phyloP scores from a whole-genome alignment of 1,140 invertebrate species.

The Eulimnadia texana region DNA sequence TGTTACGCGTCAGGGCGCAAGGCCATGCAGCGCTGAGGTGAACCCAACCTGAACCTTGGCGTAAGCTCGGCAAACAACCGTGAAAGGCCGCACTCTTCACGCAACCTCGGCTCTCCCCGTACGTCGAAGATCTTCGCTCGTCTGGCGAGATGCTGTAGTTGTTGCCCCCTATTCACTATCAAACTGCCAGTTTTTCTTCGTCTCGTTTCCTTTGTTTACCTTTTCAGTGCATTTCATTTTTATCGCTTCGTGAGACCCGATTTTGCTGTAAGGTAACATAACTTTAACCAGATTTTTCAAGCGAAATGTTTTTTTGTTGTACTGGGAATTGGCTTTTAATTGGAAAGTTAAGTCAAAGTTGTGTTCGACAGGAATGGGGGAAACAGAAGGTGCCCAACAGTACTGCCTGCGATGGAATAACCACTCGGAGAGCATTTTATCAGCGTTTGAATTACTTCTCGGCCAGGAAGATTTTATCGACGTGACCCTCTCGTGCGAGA shows the following conservation, averaged over 20 bases:
- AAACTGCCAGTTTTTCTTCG: too few species aligned
- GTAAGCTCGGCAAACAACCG: neutral
- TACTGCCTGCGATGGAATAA: conserved; percentile 64
- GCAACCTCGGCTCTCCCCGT: too few species aligned
- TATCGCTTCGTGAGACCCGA: too few species aligned
- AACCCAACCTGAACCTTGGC: neutral
- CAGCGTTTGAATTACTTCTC: conserved; percentile 57
- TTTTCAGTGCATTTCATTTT: too few species aligned
- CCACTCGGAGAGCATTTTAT: conserved; percentile 53
- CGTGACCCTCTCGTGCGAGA: conserved; percentile 70
- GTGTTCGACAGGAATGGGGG: conserved; percentile 10
- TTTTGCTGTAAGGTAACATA: too few species aligned
- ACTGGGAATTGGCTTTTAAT: too few species aligned
- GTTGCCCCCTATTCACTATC: too few species aligned
- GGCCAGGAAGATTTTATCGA: conserved; percentile 67
- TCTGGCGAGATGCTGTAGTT: too few species aligned
- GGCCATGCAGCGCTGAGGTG: neutral
- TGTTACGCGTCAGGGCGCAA: conserved; percentile 5
- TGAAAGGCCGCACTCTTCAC: neutral
- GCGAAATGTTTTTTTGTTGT: too few species aligned
- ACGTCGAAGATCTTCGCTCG: neutral
- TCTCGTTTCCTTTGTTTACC: too few species aligned
- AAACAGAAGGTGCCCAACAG: conserved; percentile 33
- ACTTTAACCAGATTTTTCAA: too few species aligned
- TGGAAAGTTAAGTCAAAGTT: too few species aligned